Base-by-base conservation (phyloP, 2,113 vertebrate genomes). In the Stigmatopora argus region DNA sequence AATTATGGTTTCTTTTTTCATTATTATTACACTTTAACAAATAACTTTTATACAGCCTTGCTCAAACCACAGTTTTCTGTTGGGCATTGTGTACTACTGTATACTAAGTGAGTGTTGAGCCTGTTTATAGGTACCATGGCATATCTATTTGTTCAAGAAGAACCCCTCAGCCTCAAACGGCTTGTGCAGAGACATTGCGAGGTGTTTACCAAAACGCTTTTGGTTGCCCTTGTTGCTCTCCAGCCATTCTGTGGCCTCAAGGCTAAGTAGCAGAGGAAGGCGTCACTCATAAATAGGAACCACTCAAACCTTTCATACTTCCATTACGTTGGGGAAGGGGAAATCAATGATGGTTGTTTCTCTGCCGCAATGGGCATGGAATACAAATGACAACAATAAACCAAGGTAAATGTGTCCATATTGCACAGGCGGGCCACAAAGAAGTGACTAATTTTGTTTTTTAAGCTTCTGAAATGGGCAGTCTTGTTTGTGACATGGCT, bases 401-500 rank as follows among this genome's bases (percentile, higher is more conserved):
- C 80, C 85, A 86, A 86, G 85, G 82, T 85, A 76, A 89, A 83
- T 18, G 71, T 75, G 61, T 68, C 57, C 63, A 1, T 49, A 65
- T 56, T 65, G 73, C 73, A 80, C 72, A 66, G 35, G 58, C 26
- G 35, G 48, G 26, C 44, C 66, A 58, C 65, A 64, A 74, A 81
- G 75, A 80, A 66, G 35, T 45, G 19, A 68, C 35, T 26, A 63
- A 67, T 64, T 67, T 56, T 72, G 59, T 21, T 26, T 34, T 14
- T 67, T 64, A 62, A 78, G 65, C 21, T 48, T 41, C 19, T 14
- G n/a, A 61, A 45, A 62, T 51, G 67, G 70, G n/a, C 81, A 81
- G 73, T 84, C 84, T 91, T 89, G 86, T 77, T 79, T 59, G 44
- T 75, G 82, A 74, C 84, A 86, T 82, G 23, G 66, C 70, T 57